Percentiles rank a stretch among this genome's conserved stretches.
These are phyloP conservation scores for Formica selysi DNA, from an alignment of 1,140 invertebrate species.

Conservation along the genomic window DNA sequence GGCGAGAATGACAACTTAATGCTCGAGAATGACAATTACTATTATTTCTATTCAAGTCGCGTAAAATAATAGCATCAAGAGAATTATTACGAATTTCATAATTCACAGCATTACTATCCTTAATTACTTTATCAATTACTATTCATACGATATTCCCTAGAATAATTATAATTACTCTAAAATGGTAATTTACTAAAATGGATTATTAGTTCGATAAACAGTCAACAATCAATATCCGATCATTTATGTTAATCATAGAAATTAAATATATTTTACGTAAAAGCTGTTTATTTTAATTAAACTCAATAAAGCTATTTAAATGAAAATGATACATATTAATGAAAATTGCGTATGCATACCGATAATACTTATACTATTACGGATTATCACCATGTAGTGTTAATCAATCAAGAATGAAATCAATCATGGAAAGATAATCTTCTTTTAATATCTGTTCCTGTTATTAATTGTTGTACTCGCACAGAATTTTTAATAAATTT, in stretches of 20 bases:
- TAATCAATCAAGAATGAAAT: constrained; percentile 36
- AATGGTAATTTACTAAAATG: too few species aligned
- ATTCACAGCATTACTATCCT: not conserved
- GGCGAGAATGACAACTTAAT: not conserved
- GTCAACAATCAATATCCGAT: constrained; percentile 14
- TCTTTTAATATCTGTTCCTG: constrained; percentile 22
- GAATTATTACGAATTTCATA: not conserved
- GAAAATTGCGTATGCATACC: not conserved
- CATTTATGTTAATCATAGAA: constrained; percentile 34
- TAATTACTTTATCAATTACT: constrained; percentile 25
- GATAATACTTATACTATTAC: not conserved
- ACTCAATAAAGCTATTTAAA: not conserved
- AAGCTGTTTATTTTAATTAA: constrained; percentile 16
- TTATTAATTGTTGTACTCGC: constrained; percentile 6
- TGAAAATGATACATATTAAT: constrained; percentile 5
- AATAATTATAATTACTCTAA: not conserved
- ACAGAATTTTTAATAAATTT: constrained; percentile 30
- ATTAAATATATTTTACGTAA: constrained; percentile 20
- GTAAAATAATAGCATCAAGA: not conserved
- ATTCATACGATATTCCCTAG: not conserved
- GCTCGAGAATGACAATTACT: not conserved
- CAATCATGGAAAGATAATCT: constrained; percentile 35
- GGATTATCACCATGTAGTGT: constrained; percentile 21
- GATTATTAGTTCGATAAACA: constrained; percentile 18
- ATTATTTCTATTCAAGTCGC: not conserved